Evolutionary conservation across 2,797 vertebrate species (phyloP).

Genomic region (Acrocephalus scirpaceus): DNA sequence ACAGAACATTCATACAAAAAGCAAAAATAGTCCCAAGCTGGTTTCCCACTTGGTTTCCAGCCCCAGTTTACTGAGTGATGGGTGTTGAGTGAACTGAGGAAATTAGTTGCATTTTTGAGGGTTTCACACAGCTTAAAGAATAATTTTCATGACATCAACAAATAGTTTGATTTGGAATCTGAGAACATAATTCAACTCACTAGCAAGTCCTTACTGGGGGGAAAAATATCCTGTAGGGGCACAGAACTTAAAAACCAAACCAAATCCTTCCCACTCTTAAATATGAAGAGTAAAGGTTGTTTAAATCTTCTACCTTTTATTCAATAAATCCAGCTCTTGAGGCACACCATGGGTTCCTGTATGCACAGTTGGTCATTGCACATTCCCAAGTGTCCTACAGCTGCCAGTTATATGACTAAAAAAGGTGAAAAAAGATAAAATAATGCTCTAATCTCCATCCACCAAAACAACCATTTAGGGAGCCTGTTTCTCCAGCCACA

Average conservation of each 20-base stretch:
- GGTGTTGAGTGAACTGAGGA: slow-evolving; percentile 15
- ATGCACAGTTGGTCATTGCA: neutral
- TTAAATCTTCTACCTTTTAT: neutral
- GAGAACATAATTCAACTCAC: neutral
- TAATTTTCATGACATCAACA: slow-evolving; percentile 9
- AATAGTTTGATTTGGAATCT: neutral
- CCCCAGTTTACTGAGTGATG: neutral
- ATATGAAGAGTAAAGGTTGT: neutral
- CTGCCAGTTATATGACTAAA: neutral
- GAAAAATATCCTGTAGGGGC: neutral
- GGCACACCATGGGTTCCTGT: neutral
- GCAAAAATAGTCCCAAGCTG: neutral
- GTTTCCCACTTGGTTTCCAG: neutral
- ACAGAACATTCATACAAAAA: neutral
- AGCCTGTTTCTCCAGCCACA: neutral
- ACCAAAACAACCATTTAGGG: neutral
- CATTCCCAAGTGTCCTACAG: neutral
- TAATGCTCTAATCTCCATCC: neutral
- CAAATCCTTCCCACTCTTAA: neutral
- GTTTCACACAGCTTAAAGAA: slow-evolving; percentile 20
- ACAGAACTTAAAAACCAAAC: neutral
- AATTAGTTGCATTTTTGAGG: slow-evolving; percentile 40
- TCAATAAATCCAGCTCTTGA: neutral
- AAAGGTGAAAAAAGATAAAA: neutral
- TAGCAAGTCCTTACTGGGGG: neutral